Conservation (phyloP, 1,140 invertebrate species). For the Sminthurides bifidus region DNA sequence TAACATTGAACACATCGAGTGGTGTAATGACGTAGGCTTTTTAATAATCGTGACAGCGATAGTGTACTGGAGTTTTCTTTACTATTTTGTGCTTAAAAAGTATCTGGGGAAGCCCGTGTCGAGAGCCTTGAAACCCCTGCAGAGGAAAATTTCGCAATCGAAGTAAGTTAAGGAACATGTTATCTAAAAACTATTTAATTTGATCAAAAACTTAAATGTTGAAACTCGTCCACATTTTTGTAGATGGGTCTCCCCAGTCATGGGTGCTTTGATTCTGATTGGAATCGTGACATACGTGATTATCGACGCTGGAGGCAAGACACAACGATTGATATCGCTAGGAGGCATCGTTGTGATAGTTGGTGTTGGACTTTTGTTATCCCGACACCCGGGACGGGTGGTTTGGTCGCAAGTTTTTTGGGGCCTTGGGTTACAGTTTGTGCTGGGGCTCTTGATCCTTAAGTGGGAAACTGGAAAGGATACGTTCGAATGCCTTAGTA, state of each 20-base stretch:
- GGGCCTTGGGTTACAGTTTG: constrained; percentile 72
- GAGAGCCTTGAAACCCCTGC: not conserved
- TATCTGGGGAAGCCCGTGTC: constrained; percentile 37
- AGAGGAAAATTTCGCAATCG: not conserved
- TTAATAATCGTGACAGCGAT: constrained; percentile 53
- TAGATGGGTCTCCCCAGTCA: not conserved
- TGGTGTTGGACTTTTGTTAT: constrained; percentile 42
- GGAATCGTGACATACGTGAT: constrained; percentile 30
- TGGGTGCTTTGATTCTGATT: not conserved
- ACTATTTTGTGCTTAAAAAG: constrained; percentile 51
- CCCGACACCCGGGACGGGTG: constrained; percentile 46
- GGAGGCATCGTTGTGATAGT: constrained; percentile 47
- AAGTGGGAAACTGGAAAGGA: constrained; percentile 63
- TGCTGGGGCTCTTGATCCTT: constrained; percentile 73
- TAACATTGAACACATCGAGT: too few relatives aligned
- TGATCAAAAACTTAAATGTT: not conserved
- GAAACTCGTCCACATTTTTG: not conserved
- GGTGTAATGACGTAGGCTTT: constrained; percentile 60
- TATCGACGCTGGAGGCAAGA: constrained; percentile 35
- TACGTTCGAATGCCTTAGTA: constrained; percentile 66
- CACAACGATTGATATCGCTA: constrained; percentile 45
- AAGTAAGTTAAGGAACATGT: not conserved
- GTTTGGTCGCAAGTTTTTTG: constrained; percentile 65
- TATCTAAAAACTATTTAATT: not conserved
- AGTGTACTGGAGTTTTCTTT: constrained; percentile 50